Conservation (phyloP, 2,888 invertebrate genomes). For the Colletes collaris region DNA sequence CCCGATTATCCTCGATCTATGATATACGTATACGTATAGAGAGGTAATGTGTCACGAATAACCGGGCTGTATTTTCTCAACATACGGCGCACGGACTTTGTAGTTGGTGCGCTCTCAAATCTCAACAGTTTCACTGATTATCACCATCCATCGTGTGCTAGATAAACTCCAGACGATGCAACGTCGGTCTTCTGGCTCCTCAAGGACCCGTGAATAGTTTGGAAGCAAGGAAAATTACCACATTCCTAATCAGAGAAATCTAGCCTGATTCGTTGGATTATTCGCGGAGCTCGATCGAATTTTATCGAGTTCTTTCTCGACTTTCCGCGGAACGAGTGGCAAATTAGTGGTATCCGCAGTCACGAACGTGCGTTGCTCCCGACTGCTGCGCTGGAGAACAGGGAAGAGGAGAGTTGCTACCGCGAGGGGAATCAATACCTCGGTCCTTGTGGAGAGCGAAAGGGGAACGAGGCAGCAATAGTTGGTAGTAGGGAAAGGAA, state of each 20-base stretch:
- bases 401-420: constrained; percentile 75
- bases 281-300: neutral
- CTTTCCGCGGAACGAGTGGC: constrained; percentile 48
- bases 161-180: constrained; percentile 18
- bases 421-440: constrained; percentile 82
- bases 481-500: constrained; percentile 75
- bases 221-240: constrained; percentile 12
- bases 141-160: constrained; percentile 38
- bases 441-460: constrained; percentile 61
- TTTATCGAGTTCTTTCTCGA: constrained; percentile 12
- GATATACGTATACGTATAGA: neutral
- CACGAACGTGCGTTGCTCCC: constrained; percentile 78
- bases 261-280: constrained; percentile 7
- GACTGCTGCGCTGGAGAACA: constrained; percentile 78
- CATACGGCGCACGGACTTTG: constrained; percentile 1
- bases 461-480: constrained; percentile 43
- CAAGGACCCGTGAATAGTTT: constrained; percentile 24
- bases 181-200: constrained; percentile 9
- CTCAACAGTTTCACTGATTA: constrained; percentile 36
- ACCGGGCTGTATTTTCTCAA: neutral
- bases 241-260: constrained; percentile 9
- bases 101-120: constrained; percentile 5
- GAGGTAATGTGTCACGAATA: neutral
- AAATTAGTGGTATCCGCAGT: constrained; percentile 67
- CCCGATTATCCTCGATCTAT: neutral